Base-by-base conservation (phyloP, 2,797 vertebrate species). In the Coccyzus lansbergi region DNA sequence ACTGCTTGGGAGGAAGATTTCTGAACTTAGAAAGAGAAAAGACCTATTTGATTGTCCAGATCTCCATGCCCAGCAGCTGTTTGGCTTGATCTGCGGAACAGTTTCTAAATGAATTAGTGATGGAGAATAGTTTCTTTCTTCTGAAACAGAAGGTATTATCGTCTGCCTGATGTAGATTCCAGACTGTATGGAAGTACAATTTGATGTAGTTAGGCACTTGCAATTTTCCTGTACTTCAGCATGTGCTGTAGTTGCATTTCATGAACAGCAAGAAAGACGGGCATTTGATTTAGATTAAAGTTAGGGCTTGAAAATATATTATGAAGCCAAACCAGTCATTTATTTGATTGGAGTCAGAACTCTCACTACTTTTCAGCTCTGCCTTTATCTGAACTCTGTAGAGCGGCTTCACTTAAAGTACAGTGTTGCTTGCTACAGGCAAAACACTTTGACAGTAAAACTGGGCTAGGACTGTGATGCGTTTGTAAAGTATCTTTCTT, bases 251-350 rank as follows among this genome's bases (percentile, higher is more conserved):
- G 91, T 92, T 34, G 53, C 60, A n/a, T 62, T 95, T 86, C 93
- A 88, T 69, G 86, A 94, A 80, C 63, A 83, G 68, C 40, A 74
- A 86, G 75, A 93, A 91, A 86, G 87, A 94, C 64, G 53, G 71
- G 78, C 91, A 95, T 97, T 95, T 96, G 94, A 95, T 96, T 95
- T 94, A 95, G 90, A 93, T 95, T 96, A 94, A 93, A 92, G 77
- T 64, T 70, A 77, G 49, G 42, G 46, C 75, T 97, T 92, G 94
- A 90, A 96, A 95, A 91, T 25, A 13, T 80, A 84, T 91, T 95
- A 88, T 53, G 69, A 86, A 95, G 80, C 92, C 88, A 91, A 86
- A 95, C 68, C 64, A 95, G 77, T 51, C 52, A 48, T 82, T 94
- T 20, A 7, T 80, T 94, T 95, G 92, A 95, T 77, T 93, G 86